phyloP scores from a whole-genome alignment of 2,113 vertebrate species.

The Prolemur simus region DNA sequence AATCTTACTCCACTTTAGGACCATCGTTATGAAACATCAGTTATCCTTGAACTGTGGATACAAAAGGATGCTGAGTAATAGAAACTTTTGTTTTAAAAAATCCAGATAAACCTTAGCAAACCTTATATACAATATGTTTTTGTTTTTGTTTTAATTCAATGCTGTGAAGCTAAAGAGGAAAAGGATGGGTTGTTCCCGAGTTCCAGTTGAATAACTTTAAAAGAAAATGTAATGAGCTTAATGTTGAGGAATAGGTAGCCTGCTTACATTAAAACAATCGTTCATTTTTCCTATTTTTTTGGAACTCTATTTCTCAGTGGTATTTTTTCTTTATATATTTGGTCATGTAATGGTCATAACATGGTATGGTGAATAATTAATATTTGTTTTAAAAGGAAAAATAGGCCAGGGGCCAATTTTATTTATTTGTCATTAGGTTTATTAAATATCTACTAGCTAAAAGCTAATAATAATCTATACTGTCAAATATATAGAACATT shows the following conservation, averaged over 20 bases:
- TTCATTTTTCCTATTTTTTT: not conserved
- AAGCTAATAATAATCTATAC: slow-evolving; percentile 34
- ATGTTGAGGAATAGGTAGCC: not conserved
- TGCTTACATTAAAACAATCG: not conserved
- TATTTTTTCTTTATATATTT: slow-evolving; percentile 2
- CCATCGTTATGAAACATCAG: not conserved
- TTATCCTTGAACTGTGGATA: not conserved
- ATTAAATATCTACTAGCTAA: slow-evolving; percentile 46
- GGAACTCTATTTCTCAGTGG: not conserved
- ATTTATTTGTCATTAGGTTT: slow-evolving; percentile 38
- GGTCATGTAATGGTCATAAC: not conserved
- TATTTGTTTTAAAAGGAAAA: slow-evolving; percentile 58
- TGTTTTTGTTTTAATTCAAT: not conserved
- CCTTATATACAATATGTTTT: not conserved
- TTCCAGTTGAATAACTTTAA: not conserved
- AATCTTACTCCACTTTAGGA: not conserved
- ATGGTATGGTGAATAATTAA: not conserved
- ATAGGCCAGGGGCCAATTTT: not conserved
- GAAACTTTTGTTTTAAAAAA: slow-evolving; percentile 39
- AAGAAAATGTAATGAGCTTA: not conserved
- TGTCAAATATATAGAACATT: slow-evolving; percentile 31
- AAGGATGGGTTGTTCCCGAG: not conserved
- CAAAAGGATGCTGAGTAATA: not conserved
- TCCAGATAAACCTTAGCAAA: not conserved
- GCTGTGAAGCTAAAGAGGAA: not conserved